Conservation (phyloP, 2,113 vertebrate genomes). For the Oenanthe oenanthe region DNA sequence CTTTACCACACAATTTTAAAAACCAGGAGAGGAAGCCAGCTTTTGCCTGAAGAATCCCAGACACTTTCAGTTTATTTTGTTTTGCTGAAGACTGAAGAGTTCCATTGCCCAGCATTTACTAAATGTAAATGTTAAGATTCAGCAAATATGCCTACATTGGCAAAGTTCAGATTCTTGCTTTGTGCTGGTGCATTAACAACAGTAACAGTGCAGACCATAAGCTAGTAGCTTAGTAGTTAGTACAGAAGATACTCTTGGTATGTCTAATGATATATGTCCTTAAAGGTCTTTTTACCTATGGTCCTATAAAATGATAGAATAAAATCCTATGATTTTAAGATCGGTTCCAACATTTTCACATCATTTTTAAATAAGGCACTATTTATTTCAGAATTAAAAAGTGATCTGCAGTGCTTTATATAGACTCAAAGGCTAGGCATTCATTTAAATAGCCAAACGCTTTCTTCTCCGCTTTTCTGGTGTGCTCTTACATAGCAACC, state of each 20-base stretch:
- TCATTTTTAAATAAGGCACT: neutral
- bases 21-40: neutral
- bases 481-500: neutral
- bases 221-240: neutral
- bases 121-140: neutral
- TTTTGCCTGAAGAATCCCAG: slow-evolving; percentile 1
- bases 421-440: neutral
- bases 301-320: neutral
- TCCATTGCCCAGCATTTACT: neutral
- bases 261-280: neutral
- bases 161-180: neutral
- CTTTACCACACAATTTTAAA: neutral
- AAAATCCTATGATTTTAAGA: neutral
- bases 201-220: neutral
- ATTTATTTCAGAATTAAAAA: neutral
- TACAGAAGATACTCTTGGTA: neutral
- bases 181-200: neutral
- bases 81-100: neutral
- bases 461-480: neutral
- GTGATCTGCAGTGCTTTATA: neutral
- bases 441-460: neutral
- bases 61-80: neutral
- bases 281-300: neutral
- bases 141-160: neutral
- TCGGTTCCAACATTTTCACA: neutral